These are phyloP conservation scores for Microcaecilia unicolor DNA, from an alignment of 2,797 vertebrate species.

Conservation along the genomic window DNA sequence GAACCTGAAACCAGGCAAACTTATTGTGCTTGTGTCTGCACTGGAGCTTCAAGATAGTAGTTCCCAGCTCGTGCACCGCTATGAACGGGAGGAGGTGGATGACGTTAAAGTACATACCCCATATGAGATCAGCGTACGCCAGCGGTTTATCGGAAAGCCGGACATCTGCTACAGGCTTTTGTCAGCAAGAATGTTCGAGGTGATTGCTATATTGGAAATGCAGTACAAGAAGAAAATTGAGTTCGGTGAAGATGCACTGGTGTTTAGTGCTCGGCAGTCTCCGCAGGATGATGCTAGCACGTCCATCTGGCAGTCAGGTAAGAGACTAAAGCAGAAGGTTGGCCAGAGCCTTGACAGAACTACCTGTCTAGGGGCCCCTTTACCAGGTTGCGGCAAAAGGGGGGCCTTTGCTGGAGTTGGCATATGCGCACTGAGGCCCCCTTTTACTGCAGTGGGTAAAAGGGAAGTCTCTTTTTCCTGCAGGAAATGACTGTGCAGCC, in stretches of 20 bases:
- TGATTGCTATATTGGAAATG: slow-evolving; percentile 64
- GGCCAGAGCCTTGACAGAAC: no score
- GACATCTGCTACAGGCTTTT: slow-evolving; percentile 71
- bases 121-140: slow-evolving; percentile 78
- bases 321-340: neutral
- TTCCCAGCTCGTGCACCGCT: slow-evolving; percentile 66
- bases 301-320: slow-evolving; percentile 65
- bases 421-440: no score
- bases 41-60: slow-evolving; percentile 70
- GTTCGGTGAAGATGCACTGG: slow-evolving; percentile 54
- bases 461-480: no score
- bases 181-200: slow-evolving; percentile 80
- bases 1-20: slow-evolving; percentile 64
- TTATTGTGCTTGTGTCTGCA: slow-evolving; percentile 64
- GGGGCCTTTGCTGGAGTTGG: no score
- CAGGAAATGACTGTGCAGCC: no score
- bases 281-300: slow-evolving; percentile 46
- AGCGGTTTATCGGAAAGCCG: slow-evolving; percentile 80
- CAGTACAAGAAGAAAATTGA: slow-evolving; percentile 81
- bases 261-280: slow-evolving; percentile 45
- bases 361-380: no score
- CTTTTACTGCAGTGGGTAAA: no score
- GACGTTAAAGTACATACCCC: slow-evolving; percentile 74
- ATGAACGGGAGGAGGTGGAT: slow-evolving; percentile 72
- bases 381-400: no score